Evolutionary conservation across 2,888 invertebrate species (phyloP).

Genomic region (Tachina grossa): DNA sequence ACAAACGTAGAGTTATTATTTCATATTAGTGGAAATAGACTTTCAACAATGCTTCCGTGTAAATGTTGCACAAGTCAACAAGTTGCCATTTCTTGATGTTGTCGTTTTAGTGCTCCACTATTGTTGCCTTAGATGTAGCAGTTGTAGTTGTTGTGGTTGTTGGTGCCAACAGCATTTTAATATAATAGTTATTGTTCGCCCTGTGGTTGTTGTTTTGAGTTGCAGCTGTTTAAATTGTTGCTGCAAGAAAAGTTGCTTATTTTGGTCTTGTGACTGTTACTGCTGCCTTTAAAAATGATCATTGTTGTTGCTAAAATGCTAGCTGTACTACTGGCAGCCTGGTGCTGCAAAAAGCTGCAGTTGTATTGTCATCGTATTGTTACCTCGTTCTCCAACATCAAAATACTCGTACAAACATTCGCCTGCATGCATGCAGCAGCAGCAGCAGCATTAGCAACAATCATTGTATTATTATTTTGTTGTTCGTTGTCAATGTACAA

Average conservation of each 20-base stretch:
- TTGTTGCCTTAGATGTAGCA: constrained; percentile 37
- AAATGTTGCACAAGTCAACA: constrained; percentile 80
- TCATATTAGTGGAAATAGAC: constrained; percentile 69
- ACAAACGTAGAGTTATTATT: constrained; percentile 51
- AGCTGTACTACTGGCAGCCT: constrained; percentile 13
- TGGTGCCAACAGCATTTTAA: constrained; percentile 59
- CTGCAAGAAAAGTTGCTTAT: constrained; percentile 43
- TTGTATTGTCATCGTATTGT: constrained; percentile 39
- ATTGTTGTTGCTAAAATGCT: constrained; percentile 12
- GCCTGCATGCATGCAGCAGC: not conserved
- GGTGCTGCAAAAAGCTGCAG: constrained; percentile 18
- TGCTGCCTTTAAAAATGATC: constrained; percentile 30
- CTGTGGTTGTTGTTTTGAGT: constrained; percentile 47
- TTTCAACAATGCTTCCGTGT: constrained; percentile 79
- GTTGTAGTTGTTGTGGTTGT: constrained; percentile 19
- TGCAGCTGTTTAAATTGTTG: constrained; percentile 33
- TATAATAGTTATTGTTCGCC: constrained; percentile 51
- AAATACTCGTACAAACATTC: too few relatives aligned
- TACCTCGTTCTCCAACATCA: constrained; percentile 36
- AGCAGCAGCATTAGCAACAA: constrained; percentile 12
- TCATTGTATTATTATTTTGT: constrained; percentile 65
- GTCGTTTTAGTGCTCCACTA: constrained; percentile 7
- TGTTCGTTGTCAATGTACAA: constrained; percentile 79
- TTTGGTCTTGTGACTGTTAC: constrained; percentile 25
- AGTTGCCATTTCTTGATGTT: constrained; percentile 67